A percentile compares a stretch with the other conserved stretches of the same genome.
Evolutionary conservation across 2,888 invertebrate species (phyloP).

Genomic region (Hylaea fasciaria): DNA sequence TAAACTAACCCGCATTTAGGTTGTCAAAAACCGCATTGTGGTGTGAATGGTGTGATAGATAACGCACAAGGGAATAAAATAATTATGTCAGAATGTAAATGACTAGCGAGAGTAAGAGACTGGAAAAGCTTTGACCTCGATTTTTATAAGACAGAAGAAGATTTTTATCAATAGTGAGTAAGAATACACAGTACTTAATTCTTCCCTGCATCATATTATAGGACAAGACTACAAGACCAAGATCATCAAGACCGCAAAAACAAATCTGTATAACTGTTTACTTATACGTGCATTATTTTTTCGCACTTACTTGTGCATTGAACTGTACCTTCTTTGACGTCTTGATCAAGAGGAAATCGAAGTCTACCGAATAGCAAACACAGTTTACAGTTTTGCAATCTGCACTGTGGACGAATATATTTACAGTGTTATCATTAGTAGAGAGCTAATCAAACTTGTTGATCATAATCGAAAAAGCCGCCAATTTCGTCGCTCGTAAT

Average conservation of each 20-base stretch:
- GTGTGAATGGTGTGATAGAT: constrained; percentile 3
- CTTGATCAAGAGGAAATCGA: neutral
- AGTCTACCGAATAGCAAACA: neutral
- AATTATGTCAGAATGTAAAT: neutral
- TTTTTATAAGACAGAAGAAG: too few relatives aligned
- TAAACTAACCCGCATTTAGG: constrained; percentile 11
- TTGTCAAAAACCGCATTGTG: constrained; percentile 3
- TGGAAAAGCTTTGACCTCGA: too few relatives aligned
- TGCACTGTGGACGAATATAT: too few relatives aligned
- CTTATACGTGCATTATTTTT: neutral
- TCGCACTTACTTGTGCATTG: constrained; percentile 5
- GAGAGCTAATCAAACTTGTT: neutral
- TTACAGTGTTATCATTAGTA: too few relatives aligned
- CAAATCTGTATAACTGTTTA: too few relatives aligned
- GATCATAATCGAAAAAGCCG: neutral
- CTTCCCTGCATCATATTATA: too few relatives aligned
- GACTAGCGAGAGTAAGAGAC: too few relatives aligned
- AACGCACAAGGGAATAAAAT: neutral
- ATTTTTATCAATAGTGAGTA: too few relatives aligned
- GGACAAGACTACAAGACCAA: too few relatives aligned
- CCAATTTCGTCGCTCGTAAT: neutral
- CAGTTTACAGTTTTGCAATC: too few relatives aligned
- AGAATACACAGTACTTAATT: too few relatives aligned
- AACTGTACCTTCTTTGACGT: constrained; percentile 1
- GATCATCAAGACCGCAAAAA: too few relatives aligned